phyloP scores from a whole-genome alignment of 2,113 vertebrate genomes.

The Heterochromis multidens region DNA sequence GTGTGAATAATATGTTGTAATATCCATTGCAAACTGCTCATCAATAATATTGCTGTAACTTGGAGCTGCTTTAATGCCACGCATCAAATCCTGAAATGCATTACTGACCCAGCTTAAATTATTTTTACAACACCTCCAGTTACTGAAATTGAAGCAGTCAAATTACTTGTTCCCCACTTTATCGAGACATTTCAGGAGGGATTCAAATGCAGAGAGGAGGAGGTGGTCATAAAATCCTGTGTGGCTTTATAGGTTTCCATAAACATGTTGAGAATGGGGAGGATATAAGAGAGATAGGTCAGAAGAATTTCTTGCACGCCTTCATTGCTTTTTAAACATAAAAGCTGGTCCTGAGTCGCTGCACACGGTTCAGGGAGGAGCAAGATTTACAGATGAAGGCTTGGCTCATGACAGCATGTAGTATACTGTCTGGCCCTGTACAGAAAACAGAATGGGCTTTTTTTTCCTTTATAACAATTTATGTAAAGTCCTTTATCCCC shows the following conservation, averaged over 20 bases:
- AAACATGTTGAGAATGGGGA: slow-evolving; percentile 36
- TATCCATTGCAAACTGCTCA: slow-evolving; percentile 11
- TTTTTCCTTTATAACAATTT: not conserved
- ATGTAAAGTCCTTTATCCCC: not conserved
- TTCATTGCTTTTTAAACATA: slow-evolving; percentile 19
- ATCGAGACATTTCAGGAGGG: slow-evolving; percentile 29
- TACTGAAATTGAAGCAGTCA: slow-evolving; percentile 28
- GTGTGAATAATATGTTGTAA: not conserved
- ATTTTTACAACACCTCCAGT: slow-evolving; percentile 19
- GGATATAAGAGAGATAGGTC: not conserved
- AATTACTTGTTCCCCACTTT: slow-evolving; percentile 33
- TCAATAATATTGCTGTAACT: not conserved
- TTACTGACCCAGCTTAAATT: slow-evolving; percentile 7
- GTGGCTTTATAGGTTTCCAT: slow-evolving; percentile 52
- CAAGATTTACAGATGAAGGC: slow-evolving; percentile 43
- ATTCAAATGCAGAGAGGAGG: slow-evolving; percentile 32
- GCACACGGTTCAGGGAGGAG: slow-evolving; percentile 19
- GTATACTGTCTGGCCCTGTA: not conserved
- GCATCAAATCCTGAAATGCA: not conserved
- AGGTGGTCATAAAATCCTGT: slow-evolving; percentile 43
- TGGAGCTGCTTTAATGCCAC: not conserved
- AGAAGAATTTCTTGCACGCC: not conserved
- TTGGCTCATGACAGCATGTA: not conserved
- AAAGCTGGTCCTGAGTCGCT: slow-evolving; percentile 18
- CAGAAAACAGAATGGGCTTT: not conserved